phyloP scores from a whole-genome alignment of 1,140 invertebrate genomes.

The Bombus fervidus region DNA sequence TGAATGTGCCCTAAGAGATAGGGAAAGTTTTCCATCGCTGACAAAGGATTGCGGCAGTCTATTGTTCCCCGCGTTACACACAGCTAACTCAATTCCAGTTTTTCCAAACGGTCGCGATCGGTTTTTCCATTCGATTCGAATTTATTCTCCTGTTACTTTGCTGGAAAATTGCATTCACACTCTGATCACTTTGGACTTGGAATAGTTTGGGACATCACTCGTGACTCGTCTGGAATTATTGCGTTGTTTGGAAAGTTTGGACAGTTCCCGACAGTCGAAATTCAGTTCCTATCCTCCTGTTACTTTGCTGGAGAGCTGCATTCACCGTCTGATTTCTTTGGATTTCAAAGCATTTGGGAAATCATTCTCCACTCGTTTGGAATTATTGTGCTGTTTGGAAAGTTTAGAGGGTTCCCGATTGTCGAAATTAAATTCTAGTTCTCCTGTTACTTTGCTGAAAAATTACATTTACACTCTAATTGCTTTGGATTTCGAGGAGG shows the following conservation, averaged over 20 bases:
- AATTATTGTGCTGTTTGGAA: too few species aligned
- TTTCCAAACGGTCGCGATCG: conserved; percentile 10
- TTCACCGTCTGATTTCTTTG: too few species aligned
- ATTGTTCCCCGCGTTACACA: conserved; percentile 12
- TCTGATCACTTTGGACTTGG: background rate
- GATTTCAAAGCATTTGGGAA: too few species aligned
- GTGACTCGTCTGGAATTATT: too few species aligned
- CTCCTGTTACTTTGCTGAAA: too few species aligned
- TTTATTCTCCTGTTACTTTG: background rate
- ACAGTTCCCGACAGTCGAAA: too few species aligned
- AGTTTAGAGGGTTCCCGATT: background rate
- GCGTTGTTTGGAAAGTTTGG: too few species aligned
- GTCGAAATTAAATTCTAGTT: background rate
- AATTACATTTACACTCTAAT: background rate
- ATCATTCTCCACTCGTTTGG: too few species aligned
- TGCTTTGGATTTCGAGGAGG: background rate
- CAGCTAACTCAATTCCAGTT: conserved; percentile 31
- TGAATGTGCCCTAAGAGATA: conserved; percentile 30
- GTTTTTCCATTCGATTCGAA: background rate
- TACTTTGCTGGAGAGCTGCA: too few species aligned
- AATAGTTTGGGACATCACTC: background rate
- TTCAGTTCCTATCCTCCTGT: too few species aligned
- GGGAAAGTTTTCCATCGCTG: conserved; percentile 28
- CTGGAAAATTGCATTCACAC: background rate
- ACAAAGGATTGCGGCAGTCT: conserved; percentile 20